Evolutionary conservation across 2,888 invertebrate genomes (phyloP), one percentile per base, ranked within the genome.

Genomic region (Lithophane ornitopus): DNA sequence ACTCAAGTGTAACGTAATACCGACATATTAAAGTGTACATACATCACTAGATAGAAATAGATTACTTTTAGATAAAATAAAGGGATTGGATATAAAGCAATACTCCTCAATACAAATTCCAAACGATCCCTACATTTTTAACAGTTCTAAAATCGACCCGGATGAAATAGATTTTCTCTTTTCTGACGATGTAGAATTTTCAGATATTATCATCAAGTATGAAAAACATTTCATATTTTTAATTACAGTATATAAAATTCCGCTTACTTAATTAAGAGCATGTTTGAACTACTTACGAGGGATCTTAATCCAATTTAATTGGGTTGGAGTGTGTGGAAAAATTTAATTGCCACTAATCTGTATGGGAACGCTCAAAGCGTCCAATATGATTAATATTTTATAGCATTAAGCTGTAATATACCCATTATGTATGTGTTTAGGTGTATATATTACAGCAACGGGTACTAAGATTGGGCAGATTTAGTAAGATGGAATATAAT

Each of bases 221-320:
- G 22, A n/a, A 63, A 59, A 59, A n/a, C 0, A 75, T 39, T 22
- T 76, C 12, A 12, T 11, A n/a, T 39, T 67, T 62, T 82, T 41
- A 62, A 82, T 78, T 19, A 61, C 11, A n/a, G 14, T 12, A n/a
- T 14, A 56, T 52, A n/a, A 68, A 74, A 81, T 59, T 56, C 58
- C 52, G 46, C 41, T 52, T 39, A 70, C 56, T 56, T 67, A 19
- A 59, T 69, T 66, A 56, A 39, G 22, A 41, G 19, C 46, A 44
- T 75, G 65, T 71, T 69, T 72, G 19, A 65, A 72, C 19, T 26
- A 44, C 63, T 56, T 41, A 19, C 39, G 34, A 44, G 41, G 39
- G 68, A 65, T 61, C 22, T 54, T 77, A 72, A 83, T 74, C 66
- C 66, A 72, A 67, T 77, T 74, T 77, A 61, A 85, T 70, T 82